Evolutionary conservation across 1,140 invertebrate species (phyloP).

Genomic region (Geopemphigus sp.): DNA sequence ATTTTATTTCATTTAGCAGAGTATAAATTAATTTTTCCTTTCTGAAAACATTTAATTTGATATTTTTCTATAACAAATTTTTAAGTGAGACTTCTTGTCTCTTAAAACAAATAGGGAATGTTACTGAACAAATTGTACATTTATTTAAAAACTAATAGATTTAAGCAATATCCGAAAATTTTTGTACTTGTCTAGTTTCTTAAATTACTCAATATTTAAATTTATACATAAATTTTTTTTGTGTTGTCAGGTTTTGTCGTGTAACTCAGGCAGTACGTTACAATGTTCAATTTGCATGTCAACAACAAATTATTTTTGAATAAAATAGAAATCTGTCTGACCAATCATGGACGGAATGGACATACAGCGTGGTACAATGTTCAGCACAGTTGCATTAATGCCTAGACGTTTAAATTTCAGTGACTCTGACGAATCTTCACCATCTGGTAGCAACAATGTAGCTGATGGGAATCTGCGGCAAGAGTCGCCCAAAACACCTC

Average conservation of each 20-base stretch:
- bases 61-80: too few species aligned
- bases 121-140: too few species aligned
- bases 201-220: neutral
- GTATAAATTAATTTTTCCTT: too few species aligned
- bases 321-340: neutral
- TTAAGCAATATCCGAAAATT: too few species aligned
- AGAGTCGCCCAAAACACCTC: conserved; percentile 32
- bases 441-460: neutral
- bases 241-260: conserved; percentile 16
- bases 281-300: conserved; percentile 33
- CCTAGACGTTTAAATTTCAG: conserved; percentile 39
- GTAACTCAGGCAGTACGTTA: neutral
- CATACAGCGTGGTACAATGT: neutral
- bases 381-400: neutral
- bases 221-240: neutral
- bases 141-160: too few species aligned
- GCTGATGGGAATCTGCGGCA: neutral
- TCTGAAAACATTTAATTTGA: too few species aligned
- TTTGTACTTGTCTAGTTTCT: too few species aligned
- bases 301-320: conserved; percentile 2
- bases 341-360: conserved; percentile 19
- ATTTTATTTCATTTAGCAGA: too few species aligned
- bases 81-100: too few species aligned
- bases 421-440: conserved; percentile 28
- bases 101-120: too few species aligned